A percentile compares a stretch with the other conserved stretches of the same genome.
Conservation (phyloP, 2,113 vertebrate species). For the Pampusana beccarii region DNA sequence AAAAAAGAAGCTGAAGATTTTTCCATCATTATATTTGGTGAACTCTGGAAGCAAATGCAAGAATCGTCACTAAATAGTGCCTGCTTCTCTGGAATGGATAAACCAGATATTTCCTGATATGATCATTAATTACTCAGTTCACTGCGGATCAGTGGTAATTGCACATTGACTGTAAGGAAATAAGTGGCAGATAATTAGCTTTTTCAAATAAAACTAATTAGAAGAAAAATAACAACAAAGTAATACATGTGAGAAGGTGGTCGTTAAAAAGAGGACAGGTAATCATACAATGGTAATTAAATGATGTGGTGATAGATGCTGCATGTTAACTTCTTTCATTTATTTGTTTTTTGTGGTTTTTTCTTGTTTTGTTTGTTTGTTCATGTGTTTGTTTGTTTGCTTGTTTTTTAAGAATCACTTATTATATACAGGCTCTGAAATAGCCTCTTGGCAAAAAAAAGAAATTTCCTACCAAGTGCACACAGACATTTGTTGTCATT, state of each 20-base stretch:
- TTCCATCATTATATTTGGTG: neutral
- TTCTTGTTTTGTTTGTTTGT: neutral
- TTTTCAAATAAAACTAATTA: constrained; percentile 58
- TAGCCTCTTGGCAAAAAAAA: neutral
- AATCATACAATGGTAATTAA: neutral
- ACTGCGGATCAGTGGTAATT: constrained; percentile 30
- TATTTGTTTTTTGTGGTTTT: neutral
- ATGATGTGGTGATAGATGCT: neutral
- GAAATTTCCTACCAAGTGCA: neutral
- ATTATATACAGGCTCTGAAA: neutral
- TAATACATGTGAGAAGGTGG: neutral
- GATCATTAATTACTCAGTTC: constrained; percentile 6
- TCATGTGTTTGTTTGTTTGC: neutral
- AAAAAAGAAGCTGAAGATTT: neutral
- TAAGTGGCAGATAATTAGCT: constrained; percentile 6
- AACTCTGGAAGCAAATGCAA: neutral
- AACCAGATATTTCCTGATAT: constrained; percentile 1
- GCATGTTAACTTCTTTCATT: neutral
- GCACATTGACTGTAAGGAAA: constrained; percentile 32
- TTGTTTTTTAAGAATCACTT: neutral
- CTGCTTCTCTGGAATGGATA: neutral
- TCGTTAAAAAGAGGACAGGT: constrained; percentile 42
- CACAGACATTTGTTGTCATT: neutral
- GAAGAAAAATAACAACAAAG: constrained; percentile 37
- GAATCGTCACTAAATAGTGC: neutral